Percentiles rank a stretch among this genome's conserved stretches.
These are phyloP conservation scores for Diplogasteroides magnus DNA, from an alignment of 1,140 invertebrate species.

Conservation along the genomic window DNA sequence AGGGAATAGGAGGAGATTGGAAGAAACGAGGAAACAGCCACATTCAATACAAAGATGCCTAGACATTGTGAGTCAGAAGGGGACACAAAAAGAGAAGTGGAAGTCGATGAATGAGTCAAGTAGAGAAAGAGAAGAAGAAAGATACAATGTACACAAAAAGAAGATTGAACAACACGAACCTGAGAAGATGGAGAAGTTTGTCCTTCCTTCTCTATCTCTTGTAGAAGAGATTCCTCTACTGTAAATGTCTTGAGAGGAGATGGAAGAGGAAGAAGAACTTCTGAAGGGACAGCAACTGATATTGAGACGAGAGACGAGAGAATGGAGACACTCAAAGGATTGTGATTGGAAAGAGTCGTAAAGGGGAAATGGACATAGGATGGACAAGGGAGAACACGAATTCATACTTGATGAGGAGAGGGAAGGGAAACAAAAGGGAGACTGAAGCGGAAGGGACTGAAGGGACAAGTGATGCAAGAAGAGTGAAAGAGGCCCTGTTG, in stretches of 20 bases:
- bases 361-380: neutral
- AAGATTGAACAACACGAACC: too few relatives aligned
- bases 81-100: neutral
- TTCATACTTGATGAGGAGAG: neutral
- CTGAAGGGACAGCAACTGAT: neutral
- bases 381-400: neutral
- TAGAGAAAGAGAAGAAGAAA: neutral
- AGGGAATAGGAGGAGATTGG: neutral
- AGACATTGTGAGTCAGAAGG: neutral
- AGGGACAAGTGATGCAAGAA: conserved; percentile 7
- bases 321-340: neutral
- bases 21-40: neutral
- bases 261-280: neutral
- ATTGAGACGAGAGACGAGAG: neutral
- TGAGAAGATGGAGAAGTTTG: too few relatives aligned
- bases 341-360: neutral
- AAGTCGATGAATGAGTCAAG: neutral
- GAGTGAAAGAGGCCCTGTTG: conserved; percentile 3
- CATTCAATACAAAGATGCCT: neutral
- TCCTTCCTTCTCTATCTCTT: too few relatives aligned
- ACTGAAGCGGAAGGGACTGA: neutral
- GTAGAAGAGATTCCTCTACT: too few relatives aligned
- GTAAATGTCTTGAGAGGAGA: too few relatives aligned
- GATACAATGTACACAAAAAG: neutral
- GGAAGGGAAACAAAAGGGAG: neutral